Conservation (phyloP, 2,888 invertebrate species). For the Callosobruchus maculatus region DNA sequence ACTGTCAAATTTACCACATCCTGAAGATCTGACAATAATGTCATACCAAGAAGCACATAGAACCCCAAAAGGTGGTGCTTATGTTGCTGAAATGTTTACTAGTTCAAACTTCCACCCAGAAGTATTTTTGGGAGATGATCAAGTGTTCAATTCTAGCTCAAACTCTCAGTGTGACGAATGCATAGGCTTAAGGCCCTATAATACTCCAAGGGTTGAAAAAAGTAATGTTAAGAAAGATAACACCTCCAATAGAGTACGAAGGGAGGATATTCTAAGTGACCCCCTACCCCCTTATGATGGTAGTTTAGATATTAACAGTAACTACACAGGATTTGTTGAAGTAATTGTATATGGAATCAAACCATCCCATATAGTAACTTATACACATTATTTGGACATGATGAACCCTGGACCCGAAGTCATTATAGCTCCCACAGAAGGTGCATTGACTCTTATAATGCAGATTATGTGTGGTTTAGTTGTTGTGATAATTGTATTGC, state of each 20-base stretch:
- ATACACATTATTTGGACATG: conserved; percentile 72
- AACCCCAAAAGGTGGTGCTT: conserved; percentile 68
- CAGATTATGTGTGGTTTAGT: conserved; percentile 67
- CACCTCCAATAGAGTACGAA: conserved; percentile 35
- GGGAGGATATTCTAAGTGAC: conserved; percentile 38
- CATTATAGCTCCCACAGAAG: conserved; percentile 45
- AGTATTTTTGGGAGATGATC: conserved; percentile 71
- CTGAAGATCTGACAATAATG: conserved; percentile 65
- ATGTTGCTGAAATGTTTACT: conserved; percentile 81
- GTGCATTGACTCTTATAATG: conserved; percentile 59
- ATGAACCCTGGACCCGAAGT: conserved; percentile 66
- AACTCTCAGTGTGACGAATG: conserved; percentile 50
- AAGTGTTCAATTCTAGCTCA: conserved; percentile 39
- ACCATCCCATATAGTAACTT: conserved; percentile 57
- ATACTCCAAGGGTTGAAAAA: conserved; percentile 37
- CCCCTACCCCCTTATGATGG: conserved; percentile 63
- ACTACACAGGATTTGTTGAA: conserved; percentile 84
- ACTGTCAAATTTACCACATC: conserved; percentile 63
- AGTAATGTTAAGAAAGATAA: conserved; percentile 20
- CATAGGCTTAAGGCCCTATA: conserved; percentile 51
- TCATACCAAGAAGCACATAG: conserved; percentile 72
- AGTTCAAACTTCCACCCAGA: conserved; percentile 63
- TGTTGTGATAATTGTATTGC: conserved; percentile 59
- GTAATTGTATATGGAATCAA: conserved; percentile 54
- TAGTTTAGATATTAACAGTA: conserved; percentile 68